Evolutionary conservation across 1,140 invertebrate genomes (phyloP).

Genomic region (Tetranychus cinnabarinus): DNA sequence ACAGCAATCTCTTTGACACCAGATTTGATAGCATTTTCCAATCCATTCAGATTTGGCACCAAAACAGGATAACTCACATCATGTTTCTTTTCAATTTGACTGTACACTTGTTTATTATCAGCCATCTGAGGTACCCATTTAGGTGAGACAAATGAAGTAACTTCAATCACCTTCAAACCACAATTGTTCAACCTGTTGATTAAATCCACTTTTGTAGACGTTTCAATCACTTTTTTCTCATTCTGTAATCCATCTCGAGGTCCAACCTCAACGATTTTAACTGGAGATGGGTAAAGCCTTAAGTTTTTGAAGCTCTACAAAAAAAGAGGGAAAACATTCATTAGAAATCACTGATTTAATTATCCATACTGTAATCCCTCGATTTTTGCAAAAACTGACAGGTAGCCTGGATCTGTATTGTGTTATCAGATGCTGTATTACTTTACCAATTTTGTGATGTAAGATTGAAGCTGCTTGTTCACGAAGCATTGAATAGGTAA

Average conservation of each 20-base stretch:
- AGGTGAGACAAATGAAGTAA: slow-evolving; percentile 86
- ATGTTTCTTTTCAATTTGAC: slow-evolving; percentile 30
- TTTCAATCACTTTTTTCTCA: slow-evolving; percentile 58
- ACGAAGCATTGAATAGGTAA: no score
- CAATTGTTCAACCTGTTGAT: slow-evolving; percentile 60
- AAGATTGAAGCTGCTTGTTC: no score
- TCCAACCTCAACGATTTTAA: slow-evolving; percentile 85
- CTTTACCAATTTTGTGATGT: no score
- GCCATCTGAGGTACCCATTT: slow-evolving; percentile 92
- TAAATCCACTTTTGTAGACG: slow-evolving; percentile 62
- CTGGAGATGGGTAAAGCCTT: slow-evolving; percentile 16
- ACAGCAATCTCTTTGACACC: slow-evolving; percentile 74
- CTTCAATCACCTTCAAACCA: slow-evolving; percentile 72
- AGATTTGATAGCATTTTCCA: slow-evolving; percentile 17
- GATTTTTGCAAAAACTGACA: no score
- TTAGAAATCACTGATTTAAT: no score
- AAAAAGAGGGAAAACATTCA: no score
- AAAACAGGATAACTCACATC: slow-evolving; percentile 68
- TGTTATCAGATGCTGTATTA: no score
- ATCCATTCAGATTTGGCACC: slow-evolving; percentile 79
- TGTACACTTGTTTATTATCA: slow-evolving; percentile 54
- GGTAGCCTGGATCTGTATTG: no score
- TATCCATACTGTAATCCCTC: no score
- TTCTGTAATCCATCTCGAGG: slow-evolving; percentile 94
- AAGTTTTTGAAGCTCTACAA: no score